Evolutionary conservation across 1,140 invertebrate species (phyloP).

Genomic region (Musca vetustissima): DNA sequence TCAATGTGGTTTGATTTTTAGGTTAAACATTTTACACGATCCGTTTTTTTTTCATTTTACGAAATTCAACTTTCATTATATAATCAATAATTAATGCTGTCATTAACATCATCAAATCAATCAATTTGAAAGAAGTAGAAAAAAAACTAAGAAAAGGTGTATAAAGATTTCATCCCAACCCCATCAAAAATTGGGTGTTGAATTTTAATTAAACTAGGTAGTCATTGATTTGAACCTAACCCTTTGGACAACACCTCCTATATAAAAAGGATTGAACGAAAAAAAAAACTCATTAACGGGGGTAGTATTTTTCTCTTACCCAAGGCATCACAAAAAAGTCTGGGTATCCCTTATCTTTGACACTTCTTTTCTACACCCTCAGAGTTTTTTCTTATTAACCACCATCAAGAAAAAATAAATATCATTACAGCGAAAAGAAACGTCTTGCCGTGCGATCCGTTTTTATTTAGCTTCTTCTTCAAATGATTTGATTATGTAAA

Average conservation of each 20-base stretch:
- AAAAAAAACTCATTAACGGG: constrained; percentile 1
- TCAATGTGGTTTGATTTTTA: no score
- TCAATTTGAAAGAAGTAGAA: no score
- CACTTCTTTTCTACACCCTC: background rate
- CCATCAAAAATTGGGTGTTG: background rate
- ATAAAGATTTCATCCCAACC: no score
- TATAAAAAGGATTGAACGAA: background rate
- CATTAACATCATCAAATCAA: no score
- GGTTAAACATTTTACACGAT: no score
- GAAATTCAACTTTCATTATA: no score
- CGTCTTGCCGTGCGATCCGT: background rate
- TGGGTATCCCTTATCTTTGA: background rate
- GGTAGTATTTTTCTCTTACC: background rate
- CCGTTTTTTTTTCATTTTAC: no score
- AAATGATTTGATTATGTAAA: constrained; percentile 18
- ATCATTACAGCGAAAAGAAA: background rate
- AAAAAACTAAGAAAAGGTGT: no score
- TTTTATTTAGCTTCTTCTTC: no score
- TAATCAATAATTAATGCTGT: no score
- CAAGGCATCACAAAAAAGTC: background rate
- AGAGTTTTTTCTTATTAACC: background rate
- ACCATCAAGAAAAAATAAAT: no score
- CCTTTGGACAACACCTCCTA: no score
- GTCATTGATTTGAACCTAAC: background rate
- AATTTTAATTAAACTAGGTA: background rate